Percentiles rank a stretch among this genome's conserved stretches.
These are phyloP conservation scores for Trididemnum nubilum DNA, from an alignment of 23 tunicate species.

Conservation along the genomic window DNA sequence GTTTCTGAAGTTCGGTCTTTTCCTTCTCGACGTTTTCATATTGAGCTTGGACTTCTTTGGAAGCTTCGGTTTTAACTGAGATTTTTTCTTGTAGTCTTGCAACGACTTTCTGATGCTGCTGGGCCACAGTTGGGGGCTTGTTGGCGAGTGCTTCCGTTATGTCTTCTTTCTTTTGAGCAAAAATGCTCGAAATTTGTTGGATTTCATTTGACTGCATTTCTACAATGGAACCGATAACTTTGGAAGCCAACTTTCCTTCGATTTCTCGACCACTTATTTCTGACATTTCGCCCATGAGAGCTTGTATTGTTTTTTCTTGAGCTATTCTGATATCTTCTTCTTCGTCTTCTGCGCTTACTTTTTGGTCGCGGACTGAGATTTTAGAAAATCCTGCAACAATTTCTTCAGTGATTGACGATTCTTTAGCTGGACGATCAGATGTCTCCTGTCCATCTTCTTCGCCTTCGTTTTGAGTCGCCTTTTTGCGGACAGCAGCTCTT, in stretches of 20 bases:
- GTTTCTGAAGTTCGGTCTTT: slow-evolving; percentile 19
- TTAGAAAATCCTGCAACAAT: slow-evolving; percentile 65
- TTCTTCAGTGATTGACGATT: slow-evolving; percentile 28
- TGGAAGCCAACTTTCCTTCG: slow-evolving; percentile 85
- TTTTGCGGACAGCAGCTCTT: slow-evolving; percentile 39
- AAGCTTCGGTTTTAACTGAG: background rate
- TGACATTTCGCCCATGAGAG: slow-evolving; percentile 85
- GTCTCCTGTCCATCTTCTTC: background rate
- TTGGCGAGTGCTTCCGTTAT: slow-evolving; percentile 15
- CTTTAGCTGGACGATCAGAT: background rate
- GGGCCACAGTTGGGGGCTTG: slow-evolving; percentile 25
- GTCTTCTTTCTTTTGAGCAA: slow-evolving; percentile 70
- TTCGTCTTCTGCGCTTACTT: slow-evolving; percentile 48
- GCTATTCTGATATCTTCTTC: slow-evolving; percentile 73
- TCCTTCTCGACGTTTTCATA: background rate
- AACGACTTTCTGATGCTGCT: slow-evolving; percentile 24
- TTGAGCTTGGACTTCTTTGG: slow-evolving; percentile 16
- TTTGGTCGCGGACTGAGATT: slow-evolving; percentile 16
- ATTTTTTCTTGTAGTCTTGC: slow-evolving; percentile 28
- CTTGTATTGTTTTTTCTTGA: slow-evolving; percentile 72
- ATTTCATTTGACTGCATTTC: slow-evolving; percentile 93
- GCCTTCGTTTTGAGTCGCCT: slow-evolving; percentile 12
- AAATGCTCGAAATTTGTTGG: slow-evolving; percentile 59
- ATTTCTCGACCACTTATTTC: slow-evolving; percentile 87
- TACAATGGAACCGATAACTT: slow-evolving; percentile 84